Percentiles rank a stretch among this genome's conserved stretches.
Conservation (phyloP, 37 sponge, comb jelly and placozoan genomes). For the Oopsacas minuta region DNA sequence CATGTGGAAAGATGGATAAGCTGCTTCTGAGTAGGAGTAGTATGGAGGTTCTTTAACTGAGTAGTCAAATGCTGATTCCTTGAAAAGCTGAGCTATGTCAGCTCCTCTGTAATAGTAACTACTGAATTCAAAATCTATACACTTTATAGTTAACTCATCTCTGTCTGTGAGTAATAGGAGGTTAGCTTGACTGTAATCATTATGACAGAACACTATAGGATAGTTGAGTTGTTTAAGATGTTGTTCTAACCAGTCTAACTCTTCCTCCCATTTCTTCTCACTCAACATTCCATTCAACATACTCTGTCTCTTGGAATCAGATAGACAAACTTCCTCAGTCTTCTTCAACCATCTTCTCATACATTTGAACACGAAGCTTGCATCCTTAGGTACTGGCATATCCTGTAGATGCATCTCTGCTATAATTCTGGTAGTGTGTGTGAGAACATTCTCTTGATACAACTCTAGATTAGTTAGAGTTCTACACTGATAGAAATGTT, state of each 20-base stretch:
- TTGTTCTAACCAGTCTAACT: neutral
- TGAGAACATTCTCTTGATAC: neutral
- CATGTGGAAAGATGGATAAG: neutral
- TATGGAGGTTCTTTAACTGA: neutral
- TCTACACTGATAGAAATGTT: neutral
- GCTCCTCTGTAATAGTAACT: neutral
- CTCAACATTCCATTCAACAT: neutral
- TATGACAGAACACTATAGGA: conserved; percentile 13
- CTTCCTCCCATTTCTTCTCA: conserved; percentile 6
- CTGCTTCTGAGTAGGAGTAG: neutral
- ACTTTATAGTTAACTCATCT: neutral
- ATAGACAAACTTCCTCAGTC: neutral
- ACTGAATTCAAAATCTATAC: neutral
- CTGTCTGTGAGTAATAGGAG: neutral
- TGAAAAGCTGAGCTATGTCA: neutral
- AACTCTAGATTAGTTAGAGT: neutral
- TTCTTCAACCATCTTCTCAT: conserved; percentile 1
- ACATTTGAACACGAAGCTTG: neutral
- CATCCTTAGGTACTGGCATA: neutral
- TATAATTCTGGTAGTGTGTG: neutral
- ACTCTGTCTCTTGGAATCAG: neutral
- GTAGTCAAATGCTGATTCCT: conserved; percentile 14
- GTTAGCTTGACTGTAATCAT: neutral
- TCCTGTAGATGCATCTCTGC: neutral
- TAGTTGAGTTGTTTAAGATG: neutral